phyloP scores from a whole-genome alignment of 1,140 invertebrate genomes.

The Magallana gigas region DNA sequence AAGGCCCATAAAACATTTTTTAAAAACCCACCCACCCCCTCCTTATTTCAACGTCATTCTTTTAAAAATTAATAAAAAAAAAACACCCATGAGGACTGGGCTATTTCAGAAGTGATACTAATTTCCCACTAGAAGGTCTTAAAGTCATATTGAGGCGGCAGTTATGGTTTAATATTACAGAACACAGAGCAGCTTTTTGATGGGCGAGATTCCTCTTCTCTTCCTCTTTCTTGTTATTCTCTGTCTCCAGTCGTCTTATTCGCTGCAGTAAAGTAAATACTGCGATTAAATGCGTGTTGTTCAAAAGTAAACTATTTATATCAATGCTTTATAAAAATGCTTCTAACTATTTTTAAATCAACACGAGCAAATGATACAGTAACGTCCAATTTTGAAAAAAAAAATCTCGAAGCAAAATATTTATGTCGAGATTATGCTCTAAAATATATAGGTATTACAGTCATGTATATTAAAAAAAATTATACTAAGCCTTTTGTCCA shows the following conservation, averaged over 20 bases:
- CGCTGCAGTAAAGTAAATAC: not conserved
- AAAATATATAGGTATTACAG: no score
- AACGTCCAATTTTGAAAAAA: no score
- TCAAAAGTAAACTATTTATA: no score
- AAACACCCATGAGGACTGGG: conserved; percentile 24
- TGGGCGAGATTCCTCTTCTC: conserved; percentile 13
- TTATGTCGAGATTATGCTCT: no score
- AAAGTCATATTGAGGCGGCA: conserved; percentile 6
- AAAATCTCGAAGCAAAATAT: no score
- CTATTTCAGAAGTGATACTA: conserved; percentile 14
- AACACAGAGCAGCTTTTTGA: not conserved
- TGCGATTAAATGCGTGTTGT: not conserved
- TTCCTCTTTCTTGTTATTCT: not conserved
- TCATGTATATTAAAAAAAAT: no score
- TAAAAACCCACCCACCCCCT: no score
- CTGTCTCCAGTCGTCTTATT: conserved; percentile 5
- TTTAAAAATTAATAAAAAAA: not conserved
- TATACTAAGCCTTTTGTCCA: no score
- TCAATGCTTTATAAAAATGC: no score
- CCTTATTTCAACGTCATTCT: not conserved
- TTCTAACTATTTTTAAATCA: no score
- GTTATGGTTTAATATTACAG: conserved; percentile 16
- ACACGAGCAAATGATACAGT: no score
- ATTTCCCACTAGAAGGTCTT: conserved; percentile 8
- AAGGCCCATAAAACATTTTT: conserved; percentile 7